Base-by-base conservation (phyloP, 2,797 vertebrate genomes). In the Urocyon cinereoargenteus region DNA sequence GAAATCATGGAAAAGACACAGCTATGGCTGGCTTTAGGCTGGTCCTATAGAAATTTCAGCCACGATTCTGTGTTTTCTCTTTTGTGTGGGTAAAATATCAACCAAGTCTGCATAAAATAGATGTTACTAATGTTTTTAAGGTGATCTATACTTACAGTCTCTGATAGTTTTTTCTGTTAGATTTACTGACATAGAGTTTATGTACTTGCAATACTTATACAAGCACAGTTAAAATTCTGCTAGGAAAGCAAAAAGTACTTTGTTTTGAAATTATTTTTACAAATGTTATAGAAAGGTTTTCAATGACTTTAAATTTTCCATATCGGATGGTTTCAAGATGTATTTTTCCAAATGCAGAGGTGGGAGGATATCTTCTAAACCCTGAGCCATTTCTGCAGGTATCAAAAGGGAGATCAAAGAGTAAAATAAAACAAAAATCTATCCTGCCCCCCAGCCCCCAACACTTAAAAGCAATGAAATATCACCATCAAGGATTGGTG, bases 1-100 rank as follows among this genome's bases (percentile, higher is more conserved):
- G 91, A 97, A 96, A 93, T 81, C n/a, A 91, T 95, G 90, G 92
- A 96, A 88, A 92, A 90, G 57, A 36, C 40, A 87, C 40, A 87
- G 93, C 59, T 75, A 9, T 51, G 28, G 64, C 34, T 95, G 68
- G 77, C 64, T 96, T 92, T 92, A 59, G 83, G 61, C 45, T 81
- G 59, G 53, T 79, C 40, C 62, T 84, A 22, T 53, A 93, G 34
- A 94, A 94, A 89, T 31, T 77, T 26, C 57, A 96, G 81, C 24
- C 51, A 92, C 6, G 13, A 62, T 86, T 75, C 57, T 34, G 28
- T 31, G 15, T 91, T 62, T 85, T 51, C 68, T 55, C 36, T 90
- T 97, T 94, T 77, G 55, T 61, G 31, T 81, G 51, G 8, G 9
- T 94, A 55, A 64, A 77, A 61, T 88, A 82, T 79, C 79, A 97